These are phyloP conservation scores for Drosophila pruinosa DNA, from an alignment of 1,140 invertebrate species.

Conservation along the genomic window DNA sequence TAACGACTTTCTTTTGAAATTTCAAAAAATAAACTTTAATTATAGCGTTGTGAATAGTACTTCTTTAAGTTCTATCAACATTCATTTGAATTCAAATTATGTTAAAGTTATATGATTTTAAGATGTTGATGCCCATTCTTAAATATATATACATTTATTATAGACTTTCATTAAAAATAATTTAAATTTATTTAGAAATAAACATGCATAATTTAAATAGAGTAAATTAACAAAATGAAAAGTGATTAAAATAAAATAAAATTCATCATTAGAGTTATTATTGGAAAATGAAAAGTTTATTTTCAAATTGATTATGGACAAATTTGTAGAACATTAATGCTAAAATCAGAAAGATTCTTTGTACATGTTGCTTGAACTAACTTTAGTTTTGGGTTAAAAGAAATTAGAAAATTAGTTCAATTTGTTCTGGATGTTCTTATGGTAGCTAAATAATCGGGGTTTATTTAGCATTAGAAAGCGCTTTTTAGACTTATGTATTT, in stretches of 20 bases:
- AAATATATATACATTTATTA: slow-evolving; percentile 1
- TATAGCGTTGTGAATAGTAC: too few relatives aligned
- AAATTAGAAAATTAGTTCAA: slow-evolving; percentile 48
- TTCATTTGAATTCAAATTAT: background rate
- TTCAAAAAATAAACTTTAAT: background rate
- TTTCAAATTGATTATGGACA: slow-evolving; percentile 71
- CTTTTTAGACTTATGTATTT: slow-evolving; percentile 31
- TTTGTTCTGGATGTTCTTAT: slow-evolving; percentile 20
- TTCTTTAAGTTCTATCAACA: too few relatives aligned
- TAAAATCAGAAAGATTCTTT: slow-evolving; percentile 39
- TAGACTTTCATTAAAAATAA: background rate
- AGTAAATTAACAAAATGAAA: slow-evolving; percentile 14
- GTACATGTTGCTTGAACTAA: slow-evolving; percentile 50
- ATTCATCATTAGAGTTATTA: slow-evolving; percentile 62
- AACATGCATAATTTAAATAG: slow-evolving; percentile 16
- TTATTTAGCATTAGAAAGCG: slow-evolving; percentile 67
- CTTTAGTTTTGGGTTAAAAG: slow-evolving; percentile 61
- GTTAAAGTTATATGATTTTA: background rate
- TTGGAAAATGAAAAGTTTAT: slow-evolving; percentile 58
- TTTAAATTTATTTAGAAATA: background rate
- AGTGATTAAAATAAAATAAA: slow-evolving; percentile 50
- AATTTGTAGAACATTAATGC: slow-evolving; percentile 46
- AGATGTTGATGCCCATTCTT: background rate
- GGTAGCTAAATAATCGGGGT: slow-evolving; percentile 28
- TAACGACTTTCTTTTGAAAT: background rate